A percentile compares a stretch with the other conserved stretches of the same genome.
These are phyloP conservation scores for Galeopterus variegatus DNA, from an alignment of 2,113 vertebrate genomes.

Conservation along the genomic window DNA sequence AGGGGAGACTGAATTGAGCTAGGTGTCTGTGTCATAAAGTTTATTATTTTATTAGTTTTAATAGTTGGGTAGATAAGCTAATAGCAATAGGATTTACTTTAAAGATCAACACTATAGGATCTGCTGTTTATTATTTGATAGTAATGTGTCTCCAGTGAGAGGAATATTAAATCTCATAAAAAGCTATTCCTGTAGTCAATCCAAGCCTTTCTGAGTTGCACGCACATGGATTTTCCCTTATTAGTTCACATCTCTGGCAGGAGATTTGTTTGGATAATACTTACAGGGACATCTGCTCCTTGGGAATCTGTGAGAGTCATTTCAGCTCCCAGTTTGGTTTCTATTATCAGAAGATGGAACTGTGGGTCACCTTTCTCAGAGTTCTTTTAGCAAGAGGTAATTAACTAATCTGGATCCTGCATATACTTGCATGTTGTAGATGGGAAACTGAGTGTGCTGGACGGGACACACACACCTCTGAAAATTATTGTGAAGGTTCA, in stretches of 20 bases:
- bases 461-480: background rate
- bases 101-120: slow-evolving; percentile 77
- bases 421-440: rapidly evolving
- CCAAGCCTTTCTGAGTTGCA: background rate
- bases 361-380: background rate
- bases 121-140: slow-evolving; percentile 83
- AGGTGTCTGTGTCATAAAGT: slow-evolving; percentile 81
- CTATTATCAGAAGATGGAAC: background rate
- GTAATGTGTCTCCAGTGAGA: slow-evolving; percentile 67
- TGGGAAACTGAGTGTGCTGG: background rate
- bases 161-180: slow-evolving; percentile 69
- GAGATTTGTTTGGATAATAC: slow-evolving; percentile 61
- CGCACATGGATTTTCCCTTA: slow-evolving; percentile 33
- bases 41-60: slow-evolving; percentile 86
- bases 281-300: slow-evolving; percentile 52
- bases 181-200: background rate
- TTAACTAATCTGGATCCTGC: background rate
- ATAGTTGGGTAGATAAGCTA: slow-evolving; percentile 84
- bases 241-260: slow-evolving; percentile 46
- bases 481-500: background rate
- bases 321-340: background rate
- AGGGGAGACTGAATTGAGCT: slow-evolving; percentile 63
- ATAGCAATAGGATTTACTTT: slow-evolving; percentile 84
- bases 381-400: background rate
- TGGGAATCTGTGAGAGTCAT: background rate